phyloP scores from a whole-genome alignment of 2,888 invertebrate species.

The Gryllus longicercus region DNA sequence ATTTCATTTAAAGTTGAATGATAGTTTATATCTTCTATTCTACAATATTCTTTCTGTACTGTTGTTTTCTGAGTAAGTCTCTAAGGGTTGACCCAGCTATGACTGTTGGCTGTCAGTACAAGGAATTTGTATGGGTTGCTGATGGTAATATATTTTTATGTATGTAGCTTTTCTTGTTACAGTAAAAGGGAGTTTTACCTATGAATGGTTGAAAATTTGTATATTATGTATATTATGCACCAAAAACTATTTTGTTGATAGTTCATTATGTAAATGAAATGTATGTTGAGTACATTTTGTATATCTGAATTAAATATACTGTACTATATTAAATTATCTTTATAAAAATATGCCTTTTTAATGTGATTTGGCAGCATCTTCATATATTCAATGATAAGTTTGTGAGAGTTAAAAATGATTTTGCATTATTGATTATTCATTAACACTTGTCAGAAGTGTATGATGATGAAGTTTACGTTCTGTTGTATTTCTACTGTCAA shows the following conservation, averaged over 20 bases:
- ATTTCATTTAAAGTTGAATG: no score
- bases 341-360: neutral
- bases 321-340: neutral
- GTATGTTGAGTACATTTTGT: slow-evolving; percentile 1
- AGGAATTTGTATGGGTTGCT: neutral
- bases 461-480: no score
- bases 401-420: no score
- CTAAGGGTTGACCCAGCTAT: neutral
- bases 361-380: no score
- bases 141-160: neutral
- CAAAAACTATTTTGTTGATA: neutral
- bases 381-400: no score
- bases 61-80: no score
- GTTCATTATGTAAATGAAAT: neutral
- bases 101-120: neutral
- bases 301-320: neutral
- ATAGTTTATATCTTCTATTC: no score
- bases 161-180: neutral
- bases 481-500: no score
- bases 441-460: no score
- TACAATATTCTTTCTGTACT: no score
- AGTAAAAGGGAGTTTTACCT: neutral
- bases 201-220: neutral
- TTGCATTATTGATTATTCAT: no score
- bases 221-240: slow-evolving; percentile 9